Conservation (phyloP, 2,797 vertebrate genomes). For the Potorous gilbertii region DNA sequence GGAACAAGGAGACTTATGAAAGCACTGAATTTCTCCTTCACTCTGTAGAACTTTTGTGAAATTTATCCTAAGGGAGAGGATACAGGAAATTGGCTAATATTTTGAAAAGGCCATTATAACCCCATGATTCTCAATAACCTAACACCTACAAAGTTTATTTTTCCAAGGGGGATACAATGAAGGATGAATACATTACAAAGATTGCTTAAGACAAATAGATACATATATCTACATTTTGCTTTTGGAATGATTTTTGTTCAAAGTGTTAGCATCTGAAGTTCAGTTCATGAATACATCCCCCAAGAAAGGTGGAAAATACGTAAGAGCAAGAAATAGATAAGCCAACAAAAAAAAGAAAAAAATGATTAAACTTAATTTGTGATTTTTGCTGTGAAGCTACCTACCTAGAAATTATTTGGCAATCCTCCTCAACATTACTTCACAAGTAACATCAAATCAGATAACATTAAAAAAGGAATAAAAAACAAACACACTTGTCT, state of each 20-base stretch:
- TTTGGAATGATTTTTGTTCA: slow-evolving; percentile 5
- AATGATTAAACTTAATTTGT: background rate
- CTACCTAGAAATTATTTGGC: background rate
- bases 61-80: slow-evolving; percentile 74
- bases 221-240: slow-evolving; percentile 12
- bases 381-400: slow-evolving; percentile 13
- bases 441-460: background rate
- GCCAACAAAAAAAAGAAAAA: background rate
- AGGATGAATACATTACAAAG: slow-evolving; percentile 14
- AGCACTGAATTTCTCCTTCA: slow-evolving; percentile 52
- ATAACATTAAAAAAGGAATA: background rate
- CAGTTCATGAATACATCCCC: background rate
- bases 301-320: background rate
- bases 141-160: slow-evolving; percentile 28
- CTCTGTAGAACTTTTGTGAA: slow-evolving; percentile 67
- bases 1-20: slow-evolving; percentile 63
- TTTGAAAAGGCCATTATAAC: slow-evolving; percentile 64
- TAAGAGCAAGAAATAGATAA: background rate
- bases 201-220: slow-evolving; percentile 14
- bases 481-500: background rate
- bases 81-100: slow-evolving; percentile 75
- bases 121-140: slow-evolving; percentile 58
- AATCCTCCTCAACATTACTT: background rate
- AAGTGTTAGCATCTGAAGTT: slow-evolving; percentile 44
- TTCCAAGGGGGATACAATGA: slow-evolving; percentile 49